Conservation (phyloP, 2,888 invertebrate species). For the Strigamia maritima region DNA sequence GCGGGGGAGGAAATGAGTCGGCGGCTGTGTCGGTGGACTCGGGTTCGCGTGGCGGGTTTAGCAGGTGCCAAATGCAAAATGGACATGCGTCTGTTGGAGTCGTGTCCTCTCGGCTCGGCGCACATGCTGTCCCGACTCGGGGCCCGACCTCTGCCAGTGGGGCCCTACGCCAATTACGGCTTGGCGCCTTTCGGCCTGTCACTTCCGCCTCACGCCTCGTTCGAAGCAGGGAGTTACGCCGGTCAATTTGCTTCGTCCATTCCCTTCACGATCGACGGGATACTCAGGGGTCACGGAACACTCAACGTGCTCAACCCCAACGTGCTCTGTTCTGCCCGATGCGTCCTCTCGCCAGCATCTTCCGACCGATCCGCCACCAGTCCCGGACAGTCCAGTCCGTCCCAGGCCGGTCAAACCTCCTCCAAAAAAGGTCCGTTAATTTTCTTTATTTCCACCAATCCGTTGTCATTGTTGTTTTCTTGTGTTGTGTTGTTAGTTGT, state of each 20-base stretch:
- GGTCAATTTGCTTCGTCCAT: slow-evolving; percentile 16
- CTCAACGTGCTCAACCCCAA: not conserved
- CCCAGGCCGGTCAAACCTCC: not conserved
- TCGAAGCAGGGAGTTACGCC: not conserved
- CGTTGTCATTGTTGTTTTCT: too few species aligned
- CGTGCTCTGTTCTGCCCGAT: not conserved
- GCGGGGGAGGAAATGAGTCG: slow-evolving; percentile 19
- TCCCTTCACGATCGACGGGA: slow-evolving; percentile 23
- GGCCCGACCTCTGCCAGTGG: not conserved
- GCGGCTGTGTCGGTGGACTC: slow-evolving; percentile 2
- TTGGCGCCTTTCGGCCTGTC: not conserved
- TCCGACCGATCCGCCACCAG: not conserved
- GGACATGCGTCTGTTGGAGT: slow-evolving; percentile 20
- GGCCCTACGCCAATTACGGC: not conserved
- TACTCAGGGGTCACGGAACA: slow-evolving; percentile 7
- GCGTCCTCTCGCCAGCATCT: not conserved
- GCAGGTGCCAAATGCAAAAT: slow-evolving; percentile 19
- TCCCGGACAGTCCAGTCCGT: not conserved
- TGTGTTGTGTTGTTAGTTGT: too few species aligned
- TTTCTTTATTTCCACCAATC: too few species aligned
- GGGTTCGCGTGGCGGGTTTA: slow-evolving; percentile 19
- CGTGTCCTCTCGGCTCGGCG: slow-evolving; percentile 23
- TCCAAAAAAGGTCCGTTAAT: not conserved
- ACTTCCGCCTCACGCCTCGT: slow-evolving; percentile 16
- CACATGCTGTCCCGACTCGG: slow-evolving; percentile 15